These are phyloP conservation scores for Slavum lentiscoides DNA, from an alignment of 2,888 invertebrate species.

Conservation along the genomic window DNA sequence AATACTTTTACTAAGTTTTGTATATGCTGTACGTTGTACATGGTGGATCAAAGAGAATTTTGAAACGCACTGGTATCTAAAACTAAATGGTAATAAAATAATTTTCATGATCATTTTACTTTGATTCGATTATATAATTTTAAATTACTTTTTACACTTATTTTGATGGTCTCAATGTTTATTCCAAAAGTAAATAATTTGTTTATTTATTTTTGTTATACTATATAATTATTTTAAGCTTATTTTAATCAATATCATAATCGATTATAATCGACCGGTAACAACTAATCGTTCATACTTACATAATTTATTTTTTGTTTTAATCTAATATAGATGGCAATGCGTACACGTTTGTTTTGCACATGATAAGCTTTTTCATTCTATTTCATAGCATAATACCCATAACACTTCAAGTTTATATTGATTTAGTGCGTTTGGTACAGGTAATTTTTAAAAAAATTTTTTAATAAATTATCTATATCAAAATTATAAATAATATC, in stretches of 20 bases:
- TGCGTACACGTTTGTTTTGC: slow-evolving; percentile 76
- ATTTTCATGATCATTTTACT: neutral
- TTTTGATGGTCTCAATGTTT: no score
- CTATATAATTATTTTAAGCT: no score
- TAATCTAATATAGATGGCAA: slow-evolving; percentile 61
- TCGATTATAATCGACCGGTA: no score
- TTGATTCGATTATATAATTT: no score
- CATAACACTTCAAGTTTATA: slow-evolving; percentile 97
- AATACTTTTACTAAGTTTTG: neutral
- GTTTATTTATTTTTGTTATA: no score
- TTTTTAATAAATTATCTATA: neutral
- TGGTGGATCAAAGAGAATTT: slow-evolving; percentile 76
- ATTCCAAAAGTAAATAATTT: no score
- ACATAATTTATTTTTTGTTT: slow-evolving; percentile 1
- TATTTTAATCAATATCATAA: no score
- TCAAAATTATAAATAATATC: neutral
- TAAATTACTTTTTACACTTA: no score
- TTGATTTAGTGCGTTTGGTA: slow-evolving; percentile 95
- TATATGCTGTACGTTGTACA: slow-evolving; percentile 81
- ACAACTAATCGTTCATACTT: neutral
- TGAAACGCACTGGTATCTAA: slow-evolving; percentile 81
- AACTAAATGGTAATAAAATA: slow-evolving; percentile 68
- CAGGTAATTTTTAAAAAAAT: slow-evolving; percentile 68
- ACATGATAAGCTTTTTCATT: slow-evolving; percentile 96
- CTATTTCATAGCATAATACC: slow-evolving; percentile 99